Evolutionary conservation across 2,113 vertebrate species (phyloP).

Genomic region (Baryphthengus martii): DNA sequence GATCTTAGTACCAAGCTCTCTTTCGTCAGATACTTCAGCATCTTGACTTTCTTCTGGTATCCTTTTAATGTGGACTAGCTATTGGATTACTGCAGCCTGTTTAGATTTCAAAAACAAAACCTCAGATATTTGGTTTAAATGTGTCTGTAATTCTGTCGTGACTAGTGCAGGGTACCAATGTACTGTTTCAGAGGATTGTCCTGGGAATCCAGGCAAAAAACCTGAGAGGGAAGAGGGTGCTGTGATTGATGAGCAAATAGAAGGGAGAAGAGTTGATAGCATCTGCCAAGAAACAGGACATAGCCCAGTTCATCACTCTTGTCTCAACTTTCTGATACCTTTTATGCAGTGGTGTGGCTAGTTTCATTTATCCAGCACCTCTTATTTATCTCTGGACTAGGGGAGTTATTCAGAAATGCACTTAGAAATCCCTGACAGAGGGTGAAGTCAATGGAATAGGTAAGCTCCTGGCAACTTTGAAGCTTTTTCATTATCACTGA

Average conservation of each 20-base stretch:
- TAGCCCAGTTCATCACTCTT: not conserved
- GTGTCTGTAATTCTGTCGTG: not conserved
- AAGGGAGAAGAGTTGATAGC: not conserved
- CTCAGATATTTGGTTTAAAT: not conserved
- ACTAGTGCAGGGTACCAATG: not conserved
- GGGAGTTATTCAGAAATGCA: not conserved
- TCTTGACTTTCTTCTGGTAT: not conserved
- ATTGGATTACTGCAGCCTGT: not conserved
- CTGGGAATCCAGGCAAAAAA: not conserved
- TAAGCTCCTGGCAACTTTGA: not conserved
- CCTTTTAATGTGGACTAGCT: not conserved
- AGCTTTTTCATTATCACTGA: not conserved
- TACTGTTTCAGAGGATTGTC: not conserved
- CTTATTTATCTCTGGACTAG: not conserved
- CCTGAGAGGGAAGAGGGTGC: not conserved
- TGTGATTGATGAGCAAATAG: not conserved
- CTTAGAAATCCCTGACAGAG: not conserved
- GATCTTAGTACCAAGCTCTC: not conserved
- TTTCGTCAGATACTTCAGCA: not conserved
- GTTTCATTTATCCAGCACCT: not conserved
- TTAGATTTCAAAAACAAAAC: not conserved
- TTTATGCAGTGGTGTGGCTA: not conserved
- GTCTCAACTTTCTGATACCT: not conserved
- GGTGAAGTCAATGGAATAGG: not conserved
- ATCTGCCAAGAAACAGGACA: not conserved